Evolutionary conservation across 1,140 invertebrate species (phyloP), one percentile per base, ranked within the genome.

Genomic region (Telenomus remus): DNA sequence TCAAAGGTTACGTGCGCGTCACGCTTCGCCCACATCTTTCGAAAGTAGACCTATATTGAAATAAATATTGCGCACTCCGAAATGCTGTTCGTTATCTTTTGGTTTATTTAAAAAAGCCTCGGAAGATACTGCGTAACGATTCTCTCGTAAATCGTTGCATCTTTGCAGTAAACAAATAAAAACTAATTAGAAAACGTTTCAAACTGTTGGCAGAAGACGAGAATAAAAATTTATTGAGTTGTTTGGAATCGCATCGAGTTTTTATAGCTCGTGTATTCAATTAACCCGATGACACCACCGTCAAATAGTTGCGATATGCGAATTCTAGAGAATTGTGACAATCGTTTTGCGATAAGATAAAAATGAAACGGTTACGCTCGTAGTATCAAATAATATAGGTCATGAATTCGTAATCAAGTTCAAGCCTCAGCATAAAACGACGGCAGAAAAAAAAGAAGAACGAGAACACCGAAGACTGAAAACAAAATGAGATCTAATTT

Each of bases 31-130:
- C 61, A 55, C 59, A 42, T 73, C 70, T 65, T 73, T 72, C 60
- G 48, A 72, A 72, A 59, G 69, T 65, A 60, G 48, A 64, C 70
- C 70, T 64, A 27, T 27, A 61, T 68, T 49, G 71, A 63, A 74
- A 68, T 63, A 68, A 74, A 74, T 57, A 74, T 51, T 39, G 9
- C 50, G 44, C 46, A 33, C 43, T 19, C 57, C 48, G 46, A 64
- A 71, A 57, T 37, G 43, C n/a, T 14, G 43, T 14, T 11, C 11
- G 10, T 19, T 19, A 39, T 48, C 51, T 55, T 69, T 60, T 43
- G 33, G 11, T 11, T 54, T 53, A 39, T 39, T 27, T 53, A 69
- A 56, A n/a, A 54, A n/a, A 9, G 55, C 43, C 55, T 61, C 43
- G 56, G 53, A 69, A 57, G 59, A 59, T 50, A 19, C 8, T 43